Base-by-base conservation (phyloP, 1,140 invertebrate species). In the Drosophila nasuta region DNA sequence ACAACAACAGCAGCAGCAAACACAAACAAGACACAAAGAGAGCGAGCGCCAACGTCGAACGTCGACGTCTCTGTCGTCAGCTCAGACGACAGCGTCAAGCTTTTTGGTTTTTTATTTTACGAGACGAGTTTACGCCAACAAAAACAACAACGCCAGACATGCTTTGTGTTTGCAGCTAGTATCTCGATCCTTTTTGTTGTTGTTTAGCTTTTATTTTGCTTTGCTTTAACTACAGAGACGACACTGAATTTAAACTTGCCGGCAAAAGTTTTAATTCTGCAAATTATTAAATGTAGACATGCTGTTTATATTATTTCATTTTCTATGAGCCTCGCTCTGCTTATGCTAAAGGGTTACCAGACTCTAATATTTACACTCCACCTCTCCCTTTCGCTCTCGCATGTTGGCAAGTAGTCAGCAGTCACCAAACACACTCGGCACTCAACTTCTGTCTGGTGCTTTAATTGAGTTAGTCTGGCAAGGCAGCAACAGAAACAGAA, bases 11-110 rank as follows among this genome's bases (percentile, higher is more conserved):
- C 56, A 72, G 65, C 52, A 54, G 15, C 59, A 71, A 80, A 85
- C 81, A 86, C 75, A 86, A 80, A 77, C 82, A 83, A 75, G 25
- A 81, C 72, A 70, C 72, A 69, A 83, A 87, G 66, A 75, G 72
- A 75, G 67, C 68, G 68, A 68, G 57, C 54, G 70, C 46, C 25
- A 60, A 49, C 71, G 57, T 17, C 20, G 58, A 48, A 20, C 15
- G 43, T 25, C 33, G 52, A 51, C 38, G 66, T 43, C 71, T 60
- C 65, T 49, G 71, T 57, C 67, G 66, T 17, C 51, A 64, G 52
- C 67, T 64, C 73, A 72, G 73, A 65, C 73, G 45, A 48, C 66
- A 58, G 48, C 49, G 69, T 58, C 56, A 71, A 58, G 67, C 60
- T 75, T 54, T 69, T 60, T 52, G 41, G 28, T 59, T 73, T 73